Evolutionary conservation across 2,113 vertebrate species (phyloP).

Genomic region (Peucedramus taeniatus): DNA sequence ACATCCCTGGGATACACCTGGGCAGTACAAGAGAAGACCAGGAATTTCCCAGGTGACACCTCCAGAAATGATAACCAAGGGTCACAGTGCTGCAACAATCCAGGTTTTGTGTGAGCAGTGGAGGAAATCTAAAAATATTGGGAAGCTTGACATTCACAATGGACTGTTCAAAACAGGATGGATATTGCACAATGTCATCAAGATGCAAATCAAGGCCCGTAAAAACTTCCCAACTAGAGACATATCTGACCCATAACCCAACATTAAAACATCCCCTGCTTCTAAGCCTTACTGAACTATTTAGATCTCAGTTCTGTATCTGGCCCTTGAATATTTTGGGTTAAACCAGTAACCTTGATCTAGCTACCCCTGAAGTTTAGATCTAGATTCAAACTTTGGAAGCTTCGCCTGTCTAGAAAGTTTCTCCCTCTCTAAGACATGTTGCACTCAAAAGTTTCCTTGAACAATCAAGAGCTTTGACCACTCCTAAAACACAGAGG

Average conservation of each 20-base stretch:
- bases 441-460: not conserved
- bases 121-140: not conserved
- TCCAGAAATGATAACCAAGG: not conserved
- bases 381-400: not conserved
- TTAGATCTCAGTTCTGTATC: not conserved
- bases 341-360: not conserved
- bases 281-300: not conserved
- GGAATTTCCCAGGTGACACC: not conserved
- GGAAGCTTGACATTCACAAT: not conserved
- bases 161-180: not conserved
- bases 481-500: slow-evolving; percentile 45
- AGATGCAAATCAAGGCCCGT: not conserved
- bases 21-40: not conserved
- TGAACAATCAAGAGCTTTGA: not conserved
- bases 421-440: not conserved
- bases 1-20: not conserved
- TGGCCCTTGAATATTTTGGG: not conserved
- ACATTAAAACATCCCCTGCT: not conserved
- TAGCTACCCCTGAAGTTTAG: not conserved
- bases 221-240: not conserved
- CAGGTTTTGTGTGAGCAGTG: not conserved
- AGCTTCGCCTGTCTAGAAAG: not conserved
- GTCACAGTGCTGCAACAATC: not conserved
- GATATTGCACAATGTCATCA: not conserved
- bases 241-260: not conserved